Base-by-base conservation (phyloP, 2,888 invertebrate species). In the Griposia aprilina region DNA sequence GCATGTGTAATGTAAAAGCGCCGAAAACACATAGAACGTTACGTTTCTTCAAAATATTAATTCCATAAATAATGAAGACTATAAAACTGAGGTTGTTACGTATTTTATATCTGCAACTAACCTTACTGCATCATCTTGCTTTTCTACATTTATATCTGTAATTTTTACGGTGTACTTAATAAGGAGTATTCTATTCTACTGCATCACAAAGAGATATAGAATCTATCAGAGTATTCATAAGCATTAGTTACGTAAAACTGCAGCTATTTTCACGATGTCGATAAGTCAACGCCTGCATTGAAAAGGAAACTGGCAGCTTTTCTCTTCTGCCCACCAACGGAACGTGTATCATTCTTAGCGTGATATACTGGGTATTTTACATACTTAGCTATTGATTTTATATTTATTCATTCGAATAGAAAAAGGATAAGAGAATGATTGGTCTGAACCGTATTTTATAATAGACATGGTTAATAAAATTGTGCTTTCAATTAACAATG, bases 241-340 rank as follows among this genome's bases (percentile, higher is more conserved):
- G 36, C 45, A 52, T 63, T 26, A 1, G n/a, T 65, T 76, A 82
- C 30, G 36, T 65, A 76, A 50, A 76, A 52, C 68, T 68, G 15
- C 2, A 30, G 63, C 23, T 45, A 52, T 63, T 68, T 36, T 36
- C 57, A 10, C n/a, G 36, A n/a, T n/a, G n/a, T n/a, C n/a, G n/a
- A 68, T 76, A 76, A 57, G 59, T 23, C 45, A 15, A 55, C 23
- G 23, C 23, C 41, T 68, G 67, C 20, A 50, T 41, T 8, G 36
- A 36, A 20, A 26, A 52, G 68, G 23, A 48, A 59, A 52, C 50
- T 59, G 26, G 23, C 68, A 48, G 30, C n/a, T 69, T 80, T 48
- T 59, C 45, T n/a, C 63, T 59, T 76, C 52, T 57, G 45, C n/a
- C 48, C 60, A 23, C 30, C 36, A 26, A 52, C 26, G 36, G 36